Base-by-base conservation (phyloP, 2,797 vertebrate genomes). In the Hyperoplus immaculatus region DNA sequence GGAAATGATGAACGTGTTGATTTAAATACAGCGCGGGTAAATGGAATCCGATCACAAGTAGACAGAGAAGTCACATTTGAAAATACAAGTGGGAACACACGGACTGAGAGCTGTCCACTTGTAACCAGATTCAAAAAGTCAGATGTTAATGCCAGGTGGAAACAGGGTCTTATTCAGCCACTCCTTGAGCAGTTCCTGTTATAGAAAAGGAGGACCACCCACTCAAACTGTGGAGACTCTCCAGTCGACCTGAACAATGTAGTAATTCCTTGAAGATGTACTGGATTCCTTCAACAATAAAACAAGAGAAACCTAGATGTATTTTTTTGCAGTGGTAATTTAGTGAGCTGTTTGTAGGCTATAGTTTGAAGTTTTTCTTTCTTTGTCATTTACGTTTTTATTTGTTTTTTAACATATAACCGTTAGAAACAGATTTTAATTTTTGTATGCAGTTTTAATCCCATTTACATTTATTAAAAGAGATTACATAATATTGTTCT, bases 271-370 rank as follows among this genome's bases (percentile, higher is more conserved):
- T 46, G 38, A 76, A 69, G 58, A 69, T 69, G 58, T 47, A 36
- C 49, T 58, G 45, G 56, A 69, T 78, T 73, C 18, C 36, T 62
- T 70, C 54, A 47, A 56, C 16, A 7, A 29, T 82, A 67, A 89
- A 77, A 71, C n/a, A 4, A 0, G 45, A 13, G 12, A 75, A 63
- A 70, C 70, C 55, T 49, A 29, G 29, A 55, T 41, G 62, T 58
- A 42, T 69, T 83, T 75, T 67, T 14, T 69, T 81, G 12, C 61
- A 68, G 60, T 54, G 29, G 67, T 84, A 54, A 74, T 85, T 82
- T 66, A 51, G 10, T 62, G 39, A 45, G 13, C n/a, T 15, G 21
- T 41, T 50, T 62, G 43, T 72, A n/a, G n/a, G n/a, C n/a, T n/a
- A 74, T 6, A 1, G 29, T 29, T 29, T 29, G 29, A 29, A 29